phyloP scores from a whole-genome alignment of 2,113 vertebrate species.

The Scalopus aquaticus region DNA sequence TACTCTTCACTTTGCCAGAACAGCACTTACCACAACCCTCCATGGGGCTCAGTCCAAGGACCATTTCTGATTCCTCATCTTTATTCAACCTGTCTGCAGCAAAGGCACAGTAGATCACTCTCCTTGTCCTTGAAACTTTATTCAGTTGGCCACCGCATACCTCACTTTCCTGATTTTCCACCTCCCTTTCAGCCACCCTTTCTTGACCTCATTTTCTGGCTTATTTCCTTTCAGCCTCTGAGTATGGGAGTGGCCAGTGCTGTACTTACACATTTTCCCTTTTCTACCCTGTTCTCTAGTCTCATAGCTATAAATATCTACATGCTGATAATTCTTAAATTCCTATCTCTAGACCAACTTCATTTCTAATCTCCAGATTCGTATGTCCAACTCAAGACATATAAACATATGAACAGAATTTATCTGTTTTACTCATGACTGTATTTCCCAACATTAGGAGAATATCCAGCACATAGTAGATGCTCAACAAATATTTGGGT shows the following conservation, averaged over 20 bases:
- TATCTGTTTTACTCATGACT: not conserved
- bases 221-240: not conserved
- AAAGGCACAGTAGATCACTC: not conserved
- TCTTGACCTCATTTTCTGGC: not conserved
- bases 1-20: not conserved
- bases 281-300: constrained; percentile 6
- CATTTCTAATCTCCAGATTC: not conserved
- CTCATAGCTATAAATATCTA: not conserved
- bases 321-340: not conserved
- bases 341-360: not conserved
- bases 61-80: not conserved
- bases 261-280: not conserved
- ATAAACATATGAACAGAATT: not conserved
- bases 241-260: not conserved
- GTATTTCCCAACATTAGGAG: not conserved
- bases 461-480: not conserved
- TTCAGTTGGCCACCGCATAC: not conserved
- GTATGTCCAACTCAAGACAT: not conserved
- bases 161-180: not conserved
- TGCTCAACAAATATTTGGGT: not conserved
- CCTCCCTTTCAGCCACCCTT: not conserved
- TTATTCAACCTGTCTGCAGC: not conserved
- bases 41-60: not conserved
- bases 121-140: not conserved
- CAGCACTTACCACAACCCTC: not conserved